These are phyloP conservation scores for Zelostemma sp. DNA, from an alignment of 1,140 invertebrate genomes.

Conservation along the genomic window DNA sequence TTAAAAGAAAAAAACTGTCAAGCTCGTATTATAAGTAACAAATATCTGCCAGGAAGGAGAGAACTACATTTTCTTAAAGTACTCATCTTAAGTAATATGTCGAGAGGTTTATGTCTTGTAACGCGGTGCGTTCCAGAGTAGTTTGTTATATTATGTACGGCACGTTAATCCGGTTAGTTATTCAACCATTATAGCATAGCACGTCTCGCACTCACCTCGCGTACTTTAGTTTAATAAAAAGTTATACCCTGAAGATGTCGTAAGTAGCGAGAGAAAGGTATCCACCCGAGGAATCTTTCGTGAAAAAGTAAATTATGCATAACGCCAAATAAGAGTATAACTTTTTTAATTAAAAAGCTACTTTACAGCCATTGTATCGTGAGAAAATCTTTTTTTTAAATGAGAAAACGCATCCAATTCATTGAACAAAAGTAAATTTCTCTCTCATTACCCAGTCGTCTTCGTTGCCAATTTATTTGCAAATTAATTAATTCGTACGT, in stretches of 20 bases:
- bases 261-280: constrained; percentile 12
- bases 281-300: constrained; percentile 5
- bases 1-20: neutral
- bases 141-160: constrained; percentile 35
- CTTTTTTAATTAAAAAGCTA: constrained; percentile 6
- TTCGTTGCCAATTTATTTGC: too few relatives aligned
- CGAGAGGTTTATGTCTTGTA: constrained; percentile 34
- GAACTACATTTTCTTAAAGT: constrained; percentile 18
- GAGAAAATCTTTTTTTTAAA: constrained; percentile 35
- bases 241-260: constrained; percentile 34
- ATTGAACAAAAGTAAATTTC: too few relatives aligned
- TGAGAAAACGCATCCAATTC: too few relatives aligned
- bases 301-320: constrained; percentile 11
- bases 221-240: constrained; percentile 42
- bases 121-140: constrained; percentile 20
- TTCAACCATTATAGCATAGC: constrained; percentile 33
- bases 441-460: too few relatives aligned
- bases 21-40: constrained; percentile 6
- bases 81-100: constrained; percentile 29
- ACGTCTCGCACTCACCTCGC: constrained; percentile 26
- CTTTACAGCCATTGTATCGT: constrained; percentile 13
- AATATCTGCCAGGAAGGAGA: constrained; percentile 3
- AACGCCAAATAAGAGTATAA: neutral
- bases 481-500: too few relatives aligned
- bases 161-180: constrained; percentile 42